Evolutionary conservation across 2,113 vertebrate genomes (phyloP).

Genomic region (Sardina pilchardus): DNA sequence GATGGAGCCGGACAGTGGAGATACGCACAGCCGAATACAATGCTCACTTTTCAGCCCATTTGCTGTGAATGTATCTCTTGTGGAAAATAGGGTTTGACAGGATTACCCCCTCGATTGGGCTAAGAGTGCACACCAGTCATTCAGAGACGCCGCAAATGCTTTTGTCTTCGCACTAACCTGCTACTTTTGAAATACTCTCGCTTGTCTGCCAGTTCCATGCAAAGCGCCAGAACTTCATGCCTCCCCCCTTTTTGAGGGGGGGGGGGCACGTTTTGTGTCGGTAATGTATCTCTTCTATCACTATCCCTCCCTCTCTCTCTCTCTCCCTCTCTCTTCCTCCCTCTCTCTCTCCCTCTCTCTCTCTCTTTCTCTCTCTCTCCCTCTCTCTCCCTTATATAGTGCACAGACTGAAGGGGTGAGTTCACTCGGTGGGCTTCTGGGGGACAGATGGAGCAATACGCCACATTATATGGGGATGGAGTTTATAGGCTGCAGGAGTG

Average conservation of each 20-base stretch:
- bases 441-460: slow-evolving; percentile 85
- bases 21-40: background rate
- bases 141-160: background rate
- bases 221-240: slow-evolving; percentile 17
- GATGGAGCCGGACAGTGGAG: background rate
- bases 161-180: slow-evolving; percentile 14
- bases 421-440: slow-evolving; percentile 80
- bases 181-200: background rate
- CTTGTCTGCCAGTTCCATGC: background rate
- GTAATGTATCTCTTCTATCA: slow-evolving; percentile 57
- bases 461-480: slow-evolving; percentile 84
- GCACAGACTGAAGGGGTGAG: background rate
- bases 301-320: slow-evolving; percentile 38
- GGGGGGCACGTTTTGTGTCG: slow-evolving; percentile 75
- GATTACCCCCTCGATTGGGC: slow-evolving; percentile 8
- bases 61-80: background rate
- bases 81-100: background rate
- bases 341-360: slow-evolving; percentile 20
- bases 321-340: background rate
- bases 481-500: slow-evolving; percentile 87
- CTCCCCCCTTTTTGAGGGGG: slow-evolving; percentile 61
- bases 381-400: slow-evolving; percentile 31
- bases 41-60: slow-evolving; percentile 13
- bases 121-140: background rate
- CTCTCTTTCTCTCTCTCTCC: background rate